Evolutionary conservation across 1,140 invertebrate species (phyloP).

Genomic region (Drosophila triauraria): DNA sequence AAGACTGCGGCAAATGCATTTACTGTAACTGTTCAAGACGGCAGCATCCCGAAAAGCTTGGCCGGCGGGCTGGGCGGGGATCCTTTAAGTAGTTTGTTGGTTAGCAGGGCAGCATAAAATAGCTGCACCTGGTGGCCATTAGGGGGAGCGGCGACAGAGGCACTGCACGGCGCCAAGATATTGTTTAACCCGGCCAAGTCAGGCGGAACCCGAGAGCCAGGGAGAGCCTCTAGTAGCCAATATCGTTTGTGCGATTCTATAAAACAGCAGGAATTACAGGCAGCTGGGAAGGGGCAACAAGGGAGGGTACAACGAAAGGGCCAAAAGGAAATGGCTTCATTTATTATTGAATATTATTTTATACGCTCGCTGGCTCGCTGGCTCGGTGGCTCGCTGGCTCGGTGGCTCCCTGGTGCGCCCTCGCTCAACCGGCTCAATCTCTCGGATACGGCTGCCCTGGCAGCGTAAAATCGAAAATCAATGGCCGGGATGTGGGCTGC

Average conservation of each 20-base stretch:
- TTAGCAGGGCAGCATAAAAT: slow-evolving; percentile 76
- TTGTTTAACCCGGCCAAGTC: slow-evolving; percentile 65
- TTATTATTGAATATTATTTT: slow-evolving; percentile 84
- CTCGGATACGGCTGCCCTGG: slow-evolving; percentile 28
- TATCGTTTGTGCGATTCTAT: slow-evolving; percentile 68
- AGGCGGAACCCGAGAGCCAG: slow-evolving; percentile 25
- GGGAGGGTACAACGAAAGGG: slow-evolving; percentile 11
- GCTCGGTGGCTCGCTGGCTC: slow-evolving; percentile 1
- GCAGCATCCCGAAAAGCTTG: slow-evolving; percentile 6
- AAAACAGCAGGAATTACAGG: slow-evolving; percentile 60
- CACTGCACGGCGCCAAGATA: slow-evolving; percentile 47
- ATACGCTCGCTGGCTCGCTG: slow-evolving; percentile 62
- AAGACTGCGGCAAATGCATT: slow-evolving; percentile 38
- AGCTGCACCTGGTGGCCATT: slow-evolving; percentile 80
- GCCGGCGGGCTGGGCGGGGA: slow-evolving; percentile 33
- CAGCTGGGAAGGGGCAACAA: background rate
- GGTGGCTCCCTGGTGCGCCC: slow-evolving; percentile 12
- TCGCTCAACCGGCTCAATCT: slow-evolving; percentile 17
- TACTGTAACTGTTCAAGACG: slow-evolving; percentile 40
- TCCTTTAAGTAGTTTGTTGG: slow-evolving; percentile 81
- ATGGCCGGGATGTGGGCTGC: slow-evolving; percentile 73
- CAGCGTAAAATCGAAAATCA: slow-evolving; percentile 82
- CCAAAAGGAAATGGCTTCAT: slow-evolving; percentile 79
- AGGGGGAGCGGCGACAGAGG: slow-evolving; percentile 59
- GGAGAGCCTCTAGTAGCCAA: slow-evolving; percentile 49